A percentile compares a stretch with the other conserved stretches of the same genome.
phyloP scores from a whole-genome alignment of 1,140 invertebrate genomes.

The Pinna nobilis region DNA sequence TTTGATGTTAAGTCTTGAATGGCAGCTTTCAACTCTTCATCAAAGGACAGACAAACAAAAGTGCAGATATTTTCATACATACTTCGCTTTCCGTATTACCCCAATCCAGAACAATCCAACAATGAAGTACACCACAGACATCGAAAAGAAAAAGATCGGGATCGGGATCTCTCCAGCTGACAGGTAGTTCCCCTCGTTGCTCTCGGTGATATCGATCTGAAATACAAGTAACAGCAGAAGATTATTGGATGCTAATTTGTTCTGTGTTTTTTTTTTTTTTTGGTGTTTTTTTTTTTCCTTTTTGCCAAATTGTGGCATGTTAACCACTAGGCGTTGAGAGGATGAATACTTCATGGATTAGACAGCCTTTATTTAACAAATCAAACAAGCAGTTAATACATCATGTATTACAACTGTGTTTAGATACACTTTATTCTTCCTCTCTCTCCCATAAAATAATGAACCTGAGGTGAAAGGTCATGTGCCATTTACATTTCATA shows the following conservation, averaged over 20 bases:
- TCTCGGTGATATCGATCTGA: slow-evolving; percentile 80
- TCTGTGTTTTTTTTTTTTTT: background rate
- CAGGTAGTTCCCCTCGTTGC: slow-evolving; percentile 90
- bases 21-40: background rate
- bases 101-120: slow-evolving; percentile 94
- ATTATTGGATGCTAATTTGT: background rate
- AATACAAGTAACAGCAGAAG: slow-evolving; percentile 6
- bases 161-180: slow-evolving; percentile 98
- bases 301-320: too few species aligned
- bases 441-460: too few species aligned
- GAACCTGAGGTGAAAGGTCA: too few species aligned
- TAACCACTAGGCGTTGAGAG: too few species aligned
- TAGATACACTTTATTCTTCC: too few species aligned
- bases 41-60: background rate
- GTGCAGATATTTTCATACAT: slow-evolving; percentile 10
- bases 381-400: too few species aligned
- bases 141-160: slow-evolving; percentile 92
- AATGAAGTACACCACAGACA: slow-evolving; percentile 92
- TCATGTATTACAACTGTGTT: too few species aligned
- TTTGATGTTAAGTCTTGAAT: too few species aligned
- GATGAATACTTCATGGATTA: too few species aligned
- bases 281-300: background rate
- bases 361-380: too few species aligned
- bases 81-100: slow-evolving; percentile 85
- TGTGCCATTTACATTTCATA: too few species aligned